These are phyloP conservation scores for Megalopta genalis DNA, from an alignment of 1,140 invertebrate genomes.

Conservation along the genomic window DNA sequence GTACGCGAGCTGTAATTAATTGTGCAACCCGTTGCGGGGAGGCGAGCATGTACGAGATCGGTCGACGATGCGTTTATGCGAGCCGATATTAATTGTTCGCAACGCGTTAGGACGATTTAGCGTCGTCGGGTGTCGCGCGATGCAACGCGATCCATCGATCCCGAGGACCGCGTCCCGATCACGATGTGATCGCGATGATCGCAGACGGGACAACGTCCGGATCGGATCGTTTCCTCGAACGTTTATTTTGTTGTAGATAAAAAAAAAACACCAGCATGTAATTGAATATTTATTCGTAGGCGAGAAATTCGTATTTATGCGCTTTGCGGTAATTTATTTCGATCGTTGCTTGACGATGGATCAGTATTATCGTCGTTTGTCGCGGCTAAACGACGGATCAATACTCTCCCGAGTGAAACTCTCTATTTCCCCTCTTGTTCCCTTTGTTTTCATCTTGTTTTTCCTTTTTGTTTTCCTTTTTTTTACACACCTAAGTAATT, in stretches of 20 bases:
- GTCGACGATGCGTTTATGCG: slow-evolving; percentile 26
- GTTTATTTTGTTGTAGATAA: slow-evolving; percentile 67
- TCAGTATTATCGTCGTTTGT: slow-evolving; percentile 74
- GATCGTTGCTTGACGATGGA: slow-evolving; percentile 44
- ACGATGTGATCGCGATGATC: slow-evolving; percentile 10
- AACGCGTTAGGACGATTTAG: slow-evolving; percentile 11
- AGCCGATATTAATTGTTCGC: slow-evolving; percentile 27
- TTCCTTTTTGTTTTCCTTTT: no score
- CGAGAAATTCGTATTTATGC: slow-evolving; percentile 66
- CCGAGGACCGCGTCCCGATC: background rate
- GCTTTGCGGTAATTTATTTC: slow-evolving; percentile 39
- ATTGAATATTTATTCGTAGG: slow-evolving; percentile 71
- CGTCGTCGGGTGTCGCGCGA: background rate
- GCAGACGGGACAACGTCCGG: slow-evolving; percentile 10
- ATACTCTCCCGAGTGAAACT: slow-evolving; percentile 62
- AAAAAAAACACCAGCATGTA: slow-evolving; percentile 55
- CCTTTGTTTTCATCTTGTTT: no score
- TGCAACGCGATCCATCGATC: background rate
- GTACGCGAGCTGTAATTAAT: slow-evolving; percentile 32
- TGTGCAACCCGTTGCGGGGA: slow-evolving; percentile 22
- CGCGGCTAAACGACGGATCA: slow-evolving; percentile 65
- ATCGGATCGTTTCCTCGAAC: background rate
- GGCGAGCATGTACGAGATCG: slow-evolving; percentile 17
- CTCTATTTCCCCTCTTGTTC: slow-evolving; percentile 54
- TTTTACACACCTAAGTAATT: slow-evolving; percentile 69